Conservation (phyloP, 2,797 vertebrate genomes). For the Euthynnus affinis region DNA sequence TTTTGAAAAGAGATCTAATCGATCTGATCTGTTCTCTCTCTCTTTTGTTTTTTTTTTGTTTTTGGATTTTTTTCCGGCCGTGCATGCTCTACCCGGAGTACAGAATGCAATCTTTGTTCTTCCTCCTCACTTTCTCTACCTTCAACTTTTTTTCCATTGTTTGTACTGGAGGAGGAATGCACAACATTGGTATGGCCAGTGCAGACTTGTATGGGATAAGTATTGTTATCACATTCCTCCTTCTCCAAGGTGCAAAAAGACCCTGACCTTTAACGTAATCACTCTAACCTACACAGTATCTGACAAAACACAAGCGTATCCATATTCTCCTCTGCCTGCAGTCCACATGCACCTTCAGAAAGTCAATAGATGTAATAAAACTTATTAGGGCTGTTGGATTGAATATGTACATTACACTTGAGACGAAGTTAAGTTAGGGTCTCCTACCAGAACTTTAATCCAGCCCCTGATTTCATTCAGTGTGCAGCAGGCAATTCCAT, state of each 20-base stretch:
- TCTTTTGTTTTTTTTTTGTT: background rate
- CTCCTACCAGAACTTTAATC: conserved; percentile 34
- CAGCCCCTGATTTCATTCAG: conserved; percentile 20
- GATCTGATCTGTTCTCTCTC: conserved; percentile 36
- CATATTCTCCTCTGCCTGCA: conserved; percentile 28
- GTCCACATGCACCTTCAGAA: conserved; percentile 41
- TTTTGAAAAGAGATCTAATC: conserved; percentile 36
- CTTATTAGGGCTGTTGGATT: conserved; percentile 50
- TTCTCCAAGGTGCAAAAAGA: conserved; percentile 60
- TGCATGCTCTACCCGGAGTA: background rate
- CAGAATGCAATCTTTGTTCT: conserved; percentile 40
- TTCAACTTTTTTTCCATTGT: conserved; percentile 12
- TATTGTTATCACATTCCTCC: conserved; percentile 77
- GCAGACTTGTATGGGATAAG: conserved; percentile 56
- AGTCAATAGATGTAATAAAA: conserved; percentile 56
- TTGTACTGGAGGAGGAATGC: conserved; percentile 42
- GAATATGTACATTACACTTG: conserved; percentile 53
- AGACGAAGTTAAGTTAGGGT: conserved; percentile 33
- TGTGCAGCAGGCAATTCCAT: conserved; percentile 42
- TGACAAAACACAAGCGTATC: conserved; percentile 51
- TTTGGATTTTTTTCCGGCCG: conserved; percentile 23
- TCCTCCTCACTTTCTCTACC: conserved; percentile 38
- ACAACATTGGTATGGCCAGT: conserved; percentile 43
- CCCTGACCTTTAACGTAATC: conserved; percentile 76
- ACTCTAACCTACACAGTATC: conserved; percentile 65